Base-by-base conservation (phyloP, 2,797 vertebrate genomes). In the Poecilia gillii region DNA sequence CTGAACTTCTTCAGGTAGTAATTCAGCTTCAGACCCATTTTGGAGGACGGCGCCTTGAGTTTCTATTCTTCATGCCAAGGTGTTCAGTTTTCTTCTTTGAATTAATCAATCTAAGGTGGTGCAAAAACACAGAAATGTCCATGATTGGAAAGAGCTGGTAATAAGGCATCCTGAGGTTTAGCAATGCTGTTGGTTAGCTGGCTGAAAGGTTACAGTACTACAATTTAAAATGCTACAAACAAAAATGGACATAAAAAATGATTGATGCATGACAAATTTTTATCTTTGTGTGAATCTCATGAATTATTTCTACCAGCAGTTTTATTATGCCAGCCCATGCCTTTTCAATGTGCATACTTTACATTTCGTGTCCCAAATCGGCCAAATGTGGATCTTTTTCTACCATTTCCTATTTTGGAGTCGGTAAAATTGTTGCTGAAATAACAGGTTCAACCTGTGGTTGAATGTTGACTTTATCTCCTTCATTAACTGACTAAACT, bases 401-500 rank as follows among this genome's bases (percentile, higher is more conserved):
- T 8, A 8, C 47, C 0, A 18, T 51, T 8, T 51, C 12, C n/a
- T 14, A 3, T 20, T 1, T 3, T 64, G 3, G 9, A 41, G 36
- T 3, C 1, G 4, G 64, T 68, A 12, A 66, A 36, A 41, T 23
- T 39, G 64, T 68, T 39, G 9, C 20, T 41, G 7, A 39, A 23
- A 6, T 33, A 31, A 68, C 18, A 0, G 9, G 36, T 68, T 41
- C 33, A 68, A 5, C 57, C 33, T 33, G 28, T 75, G 28, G 3
- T 23, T 20, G 3, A 79, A 45, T 75, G 57, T 77, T 87, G 74
- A 18, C 53, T 36, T 41, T 75, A 81, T 71, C 74, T 23, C 74
- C 59, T 77, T n/a, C 0, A 75, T 84, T 83, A 73, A 45, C 73
- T 73, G 5, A 39, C 71, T 74, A 78, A 76, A 57, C 75, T 43